Evolutionary conservation across 2,888 invertebrate species (phyloP).

Genomic region (Leucophenga montana): DNA sequence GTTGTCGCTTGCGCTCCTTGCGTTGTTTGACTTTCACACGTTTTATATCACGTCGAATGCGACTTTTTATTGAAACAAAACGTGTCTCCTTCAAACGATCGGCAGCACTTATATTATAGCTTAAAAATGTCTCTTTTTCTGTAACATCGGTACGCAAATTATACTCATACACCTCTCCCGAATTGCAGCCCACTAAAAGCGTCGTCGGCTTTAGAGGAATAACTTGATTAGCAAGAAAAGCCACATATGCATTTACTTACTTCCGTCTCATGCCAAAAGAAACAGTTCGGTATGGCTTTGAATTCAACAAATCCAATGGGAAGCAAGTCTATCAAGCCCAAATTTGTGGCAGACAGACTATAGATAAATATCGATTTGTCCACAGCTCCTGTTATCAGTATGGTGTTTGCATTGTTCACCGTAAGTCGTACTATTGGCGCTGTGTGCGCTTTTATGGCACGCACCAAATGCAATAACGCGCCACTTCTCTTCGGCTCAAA

Average conservation of each 20-base stretch:
- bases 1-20: slow-evolving; percentile 74
- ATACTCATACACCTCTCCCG: slow-evolving; percentile 76
- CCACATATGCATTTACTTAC: slow-evolving; percentile 30
- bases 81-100: slow-evolving; percentile 69
- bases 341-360: slow-evolving; percentile 67
- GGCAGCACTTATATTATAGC: slow-evolving; percentile 62
- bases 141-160: slow-evolving; percentile 73
- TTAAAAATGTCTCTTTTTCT: slow-evolving; percentile 72
- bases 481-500: slow-evolving; percentile 53
- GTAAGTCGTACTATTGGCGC: slow-evolving; percentile 78
- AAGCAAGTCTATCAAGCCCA: slow-evolving; percentile 73
- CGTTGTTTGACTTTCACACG: slow-evolving; percentile 75
- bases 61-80: slow-evolving; percentile 78
- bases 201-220: slow-evolving; percentile 51
- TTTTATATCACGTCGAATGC: slow-evolving; percentile 77
- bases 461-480: slow-evolving; percentile 60
- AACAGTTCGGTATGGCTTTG: slow-evolving; percentile 77
- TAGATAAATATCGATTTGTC: slow-evolving; percentile 83
- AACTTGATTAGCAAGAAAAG: background rate
- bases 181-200: slow-evolving; percentile 75
- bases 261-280: slow-evolving; percentile 79
- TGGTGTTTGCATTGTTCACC: slow-evolving; percentile 75
- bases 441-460: slow-evolving; percentile 81
- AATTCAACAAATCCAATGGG: slow-evolving; percentile 82
- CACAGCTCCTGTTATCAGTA: slow-evolving; percentile 80